A percentile compares a stretch with the other conserved stretches of the same genome.
phyloP scores from a whole-genome alignment of 2,888 invertebrate species.

The Agrypnus murinus region DNA sequence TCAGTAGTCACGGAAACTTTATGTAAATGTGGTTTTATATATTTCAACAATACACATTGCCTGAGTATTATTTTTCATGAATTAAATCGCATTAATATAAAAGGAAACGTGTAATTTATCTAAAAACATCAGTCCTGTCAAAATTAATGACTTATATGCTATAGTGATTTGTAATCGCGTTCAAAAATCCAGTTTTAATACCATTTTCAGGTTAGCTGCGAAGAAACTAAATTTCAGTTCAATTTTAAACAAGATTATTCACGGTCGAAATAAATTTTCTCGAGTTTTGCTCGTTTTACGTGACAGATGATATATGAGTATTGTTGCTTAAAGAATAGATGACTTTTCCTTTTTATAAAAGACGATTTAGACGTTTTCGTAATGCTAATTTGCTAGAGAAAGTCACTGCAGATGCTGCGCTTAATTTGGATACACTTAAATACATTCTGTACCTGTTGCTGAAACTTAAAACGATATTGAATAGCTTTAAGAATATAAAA shows the following conservation, averaged over 20 bases:
- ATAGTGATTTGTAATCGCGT: too few species aligned
- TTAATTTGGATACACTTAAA: neutral
- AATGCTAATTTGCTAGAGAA: slow-evolving; percentile 21
- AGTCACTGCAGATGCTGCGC: slow-evolving; percentile 16
- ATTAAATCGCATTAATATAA: too few species aligned
- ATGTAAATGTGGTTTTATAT: too few species aligned
- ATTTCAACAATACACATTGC: too few species aligned
- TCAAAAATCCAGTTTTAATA: too few species aligned
- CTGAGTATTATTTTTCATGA: too few species aligned
- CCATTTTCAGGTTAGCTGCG: neutral
- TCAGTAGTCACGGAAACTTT: too few species aligned
- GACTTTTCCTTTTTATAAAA: slow-evolving; percentile 17
- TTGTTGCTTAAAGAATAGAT: slow-evolving; percentile 18
- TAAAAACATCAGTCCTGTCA: too few species aligned
- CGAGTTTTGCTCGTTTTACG: slow-evolving; percentile 14
- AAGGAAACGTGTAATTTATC: too few species aligned
- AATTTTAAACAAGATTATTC: slow-evolving; percentile 12
- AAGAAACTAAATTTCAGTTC: neutral
- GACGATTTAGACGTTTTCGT: slow-evolving; percentile 5
- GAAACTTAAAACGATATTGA: too few species aligned
- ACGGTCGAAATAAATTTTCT: slow-evolving; percentile 16
- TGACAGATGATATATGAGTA: slow-evolving; percentile 23
- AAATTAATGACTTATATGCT: too few species aligned
- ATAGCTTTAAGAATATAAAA: too few species aligned
- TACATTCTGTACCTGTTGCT: slow-evolving; percentile 27